Conservation (phyloP, 2,113 vertebrate species). For the Capreolus pygargus region DNA sequence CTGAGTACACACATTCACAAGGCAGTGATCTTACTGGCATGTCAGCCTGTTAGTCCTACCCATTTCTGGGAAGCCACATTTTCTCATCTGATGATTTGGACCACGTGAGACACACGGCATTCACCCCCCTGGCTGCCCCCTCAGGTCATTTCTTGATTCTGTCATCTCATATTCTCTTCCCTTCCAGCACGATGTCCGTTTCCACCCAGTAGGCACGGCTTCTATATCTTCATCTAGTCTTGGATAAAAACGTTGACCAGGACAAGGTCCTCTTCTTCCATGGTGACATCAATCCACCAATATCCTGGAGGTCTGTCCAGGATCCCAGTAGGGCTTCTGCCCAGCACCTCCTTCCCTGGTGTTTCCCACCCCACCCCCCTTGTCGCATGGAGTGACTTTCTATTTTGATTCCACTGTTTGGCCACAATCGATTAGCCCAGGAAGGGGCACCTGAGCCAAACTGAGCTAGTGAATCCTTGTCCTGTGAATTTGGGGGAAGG, state of each 20-base stretch:
- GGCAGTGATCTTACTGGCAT: not conserved
- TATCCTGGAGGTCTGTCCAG: not conserved
- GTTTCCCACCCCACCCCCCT: not conserved
- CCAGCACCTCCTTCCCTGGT: not conserved
- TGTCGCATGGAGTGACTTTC: not conserved
- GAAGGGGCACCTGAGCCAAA: not conserved
- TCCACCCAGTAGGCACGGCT: not conserved
- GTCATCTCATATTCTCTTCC: not conserved
- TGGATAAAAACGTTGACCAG: not conserved
- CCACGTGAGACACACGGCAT: rapidly evolving
- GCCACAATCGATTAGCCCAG: not conserved
- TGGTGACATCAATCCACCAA: not conserved
- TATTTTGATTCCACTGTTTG: not conserved
- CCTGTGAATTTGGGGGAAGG: not conserved
- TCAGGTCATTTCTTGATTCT: not conserved
- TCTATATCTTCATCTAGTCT: not conserved
- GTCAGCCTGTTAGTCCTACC: not conserved
- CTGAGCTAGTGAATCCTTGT: not conserved
- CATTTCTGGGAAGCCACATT: not conserved
- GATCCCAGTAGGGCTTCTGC: not conserved
- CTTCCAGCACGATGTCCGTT: not conserved
- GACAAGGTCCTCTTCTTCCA: not conserved
- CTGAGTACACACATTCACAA: not conserved
- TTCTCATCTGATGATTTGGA: not conserved
- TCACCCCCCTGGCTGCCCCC: not conserved